Conservation (phyloP, 2,113 vertebrate species). For the Aegithalos caudatus region DNA sequence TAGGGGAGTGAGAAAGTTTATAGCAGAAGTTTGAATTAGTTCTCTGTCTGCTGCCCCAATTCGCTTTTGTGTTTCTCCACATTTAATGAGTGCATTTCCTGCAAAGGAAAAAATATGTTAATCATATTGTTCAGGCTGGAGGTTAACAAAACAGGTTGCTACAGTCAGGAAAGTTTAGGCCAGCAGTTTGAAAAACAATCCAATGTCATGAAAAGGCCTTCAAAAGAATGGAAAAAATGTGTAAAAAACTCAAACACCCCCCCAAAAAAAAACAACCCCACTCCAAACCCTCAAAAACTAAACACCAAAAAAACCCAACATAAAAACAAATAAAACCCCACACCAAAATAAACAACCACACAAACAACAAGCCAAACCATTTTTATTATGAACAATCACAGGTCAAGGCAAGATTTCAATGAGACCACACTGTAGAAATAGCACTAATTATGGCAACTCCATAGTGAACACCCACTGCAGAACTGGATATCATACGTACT, state of each 20-base stretch:
- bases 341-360: background rate
- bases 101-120: slow-evolving; percentile 17
- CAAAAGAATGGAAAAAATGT: background rate
- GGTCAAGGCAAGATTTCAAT: background rate
- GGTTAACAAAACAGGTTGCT: background rate
- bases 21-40: slow-evolving; percentile 90
- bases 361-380: background rate
- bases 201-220: background rate
- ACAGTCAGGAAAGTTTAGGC: background rate
- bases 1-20: slow-evolving; percentile 96
- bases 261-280: background rate
- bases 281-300: background rate
- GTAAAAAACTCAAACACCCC: background rate
- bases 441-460: background rate
- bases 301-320: background rate
- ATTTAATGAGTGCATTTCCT: slow-evolving; percentile 97
- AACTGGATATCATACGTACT: background rate
- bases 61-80: slow-evolving; percentile 94
- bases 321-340: background rate
- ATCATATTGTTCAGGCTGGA: background rate
- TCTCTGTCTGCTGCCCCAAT: slow-evolving; percentile 94
- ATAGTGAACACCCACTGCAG: background rate
- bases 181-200: background rate
- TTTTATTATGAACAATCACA: background rate
- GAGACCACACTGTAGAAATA: background rate